phyloP scores from a whole-genome alignment of 2,113 vertebrate species.

The Halcyon malimbica region DNA sequence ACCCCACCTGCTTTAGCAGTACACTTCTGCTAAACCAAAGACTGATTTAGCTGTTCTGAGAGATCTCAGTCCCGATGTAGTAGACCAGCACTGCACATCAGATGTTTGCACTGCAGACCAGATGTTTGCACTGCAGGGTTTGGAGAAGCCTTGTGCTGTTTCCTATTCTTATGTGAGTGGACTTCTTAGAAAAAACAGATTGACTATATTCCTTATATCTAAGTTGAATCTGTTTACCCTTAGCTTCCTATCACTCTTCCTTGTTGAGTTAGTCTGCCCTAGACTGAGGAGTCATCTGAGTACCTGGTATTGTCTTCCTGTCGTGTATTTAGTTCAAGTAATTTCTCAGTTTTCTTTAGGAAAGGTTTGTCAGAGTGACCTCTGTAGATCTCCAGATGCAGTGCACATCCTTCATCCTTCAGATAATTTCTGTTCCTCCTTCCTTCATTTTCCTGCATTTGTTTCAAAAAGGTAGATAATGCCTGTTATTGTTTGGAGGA shows the following conservation, averaged over 20 bases:
- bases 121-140: background rate
- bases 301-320: background rate
- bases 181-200: background rate
- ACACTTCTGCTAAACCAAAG: background rate
- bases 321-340: background rate
- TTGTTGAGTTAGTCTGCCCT: background rate
- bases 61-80: background rate
- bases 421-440: background rate
- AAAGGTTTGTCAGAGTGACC: background rate
- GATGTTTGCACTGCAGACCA: background rate
- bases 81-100: background rate
- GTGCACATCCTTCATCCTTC: background rate
- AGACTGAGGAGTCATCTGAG: background rate
- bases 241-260: background rate
- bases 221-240: background rate
- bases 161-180: background rate
- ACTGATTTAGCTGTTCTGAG: background rate
- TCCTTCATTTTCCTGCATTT: background rate
- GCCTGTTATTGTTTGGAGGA: background rate
- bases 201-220: background rate
- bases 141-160: background rate
- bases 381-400: background rate
- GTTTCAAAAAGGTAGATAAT: background rate
- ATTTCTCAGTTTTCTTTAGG: background rate
- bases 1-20: background rate